Conservation (phyloP, 92 coral and sea anemone genomes). For the Epizoanthus fatuus region DNA sequence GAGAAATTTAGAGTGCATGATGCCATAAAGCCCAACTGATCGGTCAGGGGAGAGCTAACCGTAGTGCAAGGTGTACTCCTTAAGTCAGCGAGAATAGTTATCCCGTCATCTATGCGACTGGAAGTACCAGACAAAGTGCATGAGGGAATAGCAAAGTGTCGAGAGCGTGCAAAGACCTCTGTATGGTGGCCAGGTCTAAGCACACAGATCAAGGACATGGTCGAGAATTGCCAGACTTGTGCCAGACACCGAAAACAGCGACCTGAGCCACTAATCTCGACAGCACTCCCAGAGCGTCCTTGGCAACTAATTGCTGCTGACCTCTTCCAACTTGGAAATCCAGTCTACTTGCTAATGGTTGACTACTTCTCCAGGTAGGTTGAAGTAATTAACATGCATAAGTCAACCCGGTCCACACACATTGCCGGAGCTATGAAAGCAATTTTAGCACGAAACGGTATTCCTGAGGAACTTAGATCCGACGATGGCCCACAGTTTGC, state of each 20-base stretch:
- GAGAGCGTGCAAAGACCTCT: constrained; percentile 6
- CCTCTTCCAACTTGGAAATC: no score
- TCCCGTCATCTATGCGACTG: constrained; percentile 44
- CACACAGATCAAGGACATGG: not conserved
- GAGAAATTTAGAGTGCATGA: constrained; percentile 38
- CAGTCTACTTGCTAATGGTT: no score
- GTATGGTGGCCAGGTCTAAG: constrained; percentile 42
- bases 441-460: constrained; percentile 42
- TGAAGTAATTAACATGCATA: no score
- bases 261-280: constrained; percentile 7
- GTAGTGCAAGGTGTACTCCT: constrained; percentile 1
- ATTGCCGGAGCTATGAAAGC: constrained; percentile 17
- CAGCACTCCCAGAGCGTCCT: constrained; percentile 15
- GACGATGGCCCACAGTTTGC: constrained; percentile 61
- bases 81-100: constrained; percentile 34
- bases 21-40: constrained; percentile 45
- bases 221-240: not conserved
- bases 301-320: constrained; percentile 25
- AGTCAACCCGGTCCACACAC: not conserved
- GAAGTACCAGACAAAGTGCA: constrained; percentile 3
- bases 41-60: constrained; percentile 25
- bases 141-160: not conserved
- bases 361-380: no score
- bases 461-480: constrained; percentile 51
- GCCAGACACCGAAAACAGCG: constrained; percentile 13